Evolutionary conservation across 1,140 invertebrate genomes (phyloP), one percentile per base, ranked within the genome.

Genomic region (Pseudomyrmex pallidus): DNA sequence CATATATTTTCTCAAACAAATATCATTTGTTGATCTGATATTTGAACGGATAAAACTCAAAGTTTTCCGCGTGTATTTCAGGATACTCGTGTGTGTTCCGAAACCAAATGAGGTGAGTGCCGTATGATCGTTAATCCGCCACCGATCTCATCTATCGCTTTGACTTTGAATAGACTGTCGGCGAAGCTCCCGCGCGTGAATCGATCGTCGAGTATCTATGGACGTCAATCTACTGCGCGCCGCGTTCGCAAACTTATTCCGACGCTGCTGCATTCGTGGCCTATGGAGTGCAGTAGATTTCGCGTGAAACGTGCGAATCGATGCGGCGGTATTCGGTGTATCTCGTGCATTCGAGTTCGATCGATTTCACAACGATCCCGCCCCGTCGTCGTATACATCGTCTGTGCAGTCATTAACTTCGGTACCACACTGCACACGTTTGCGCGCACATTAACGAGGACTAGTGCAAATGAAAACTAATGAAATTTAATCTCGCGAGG

Each of bases 191-290:
- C 35, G 35, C 74, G 57, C 52, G 57, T 50, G 80, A 59, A 85
- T 85, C 82, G 84, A 85, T 85, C 66, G 76, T 46, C n/a, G 80
- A 84, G 82, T 74, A 74, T 85, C 84, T 80, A 46, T 62, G 61
- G 54, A 74, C 80, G 82, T 83, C 78, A 84, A 85, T 74, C 68
- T 52, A 70, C 25, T 54, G 20, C 66, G 35, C 35, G 35, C 35
- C 35, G 35, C 72, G 73, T 82, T 66, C 54, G 74, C 67, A 59
- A 80, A 80, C 76, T 80, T 83, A 76, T 66, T 66, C 82, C 61
- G 50, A 15, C 9, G 20, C 48, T 63, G 35, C 66, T 20, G 35
- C 35, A 78, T 80, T 61, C 54, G 61, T 74, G 70, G 82, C 52
- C 70, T 48, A 57, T 76, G 68, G 70, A 83, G 80, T 67, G 83